These are phyloP conservation scores for Lasioglossum malachurum DNA, from an alignment of 2,888 invertebrate genomes.

Conservation along the genomic window DNA sequence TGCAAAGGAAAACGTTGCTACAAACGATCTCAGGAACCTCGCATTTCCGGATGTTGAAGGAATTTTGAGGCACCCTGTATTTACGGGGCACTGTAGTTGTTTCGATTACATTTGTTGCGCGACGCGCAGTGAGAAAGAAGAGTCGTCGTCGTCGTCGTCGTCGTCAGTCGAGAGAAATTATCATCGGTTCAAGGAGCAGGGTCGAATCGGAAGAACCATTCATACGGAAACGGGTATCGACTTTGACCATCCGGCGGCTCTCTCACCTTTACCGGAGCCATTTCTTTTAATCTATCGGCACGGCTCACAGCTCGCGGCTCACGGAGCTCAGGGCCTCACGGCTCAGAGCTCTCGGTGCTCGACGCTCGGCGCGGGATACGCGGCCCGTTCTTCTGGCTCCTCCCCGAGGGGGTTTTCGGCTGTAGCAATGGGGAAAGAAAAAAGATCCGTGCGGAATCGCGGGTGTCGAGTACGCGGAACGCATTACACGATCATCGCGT, in stretches of 20 bases:
- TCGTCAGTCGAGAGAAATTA: slow-evolving; percentile 22
- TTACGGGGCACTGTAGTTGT: background rate
- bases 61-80: background rate
- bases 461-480: slow-evolving; percentile 65
- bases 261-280: slow-evolving; percentile 53
- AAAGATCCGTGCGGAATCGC: slow-evolving; percentile 60
- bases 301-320: slow-evolving; percentile 2
- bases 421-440: background rate
- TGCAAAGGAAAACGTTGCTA: no score
- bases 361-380: background rate
- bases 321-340: background rate
- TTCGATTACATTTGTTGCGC: background rate
- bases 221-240: slow-evolving; percentile 55
- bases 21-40: no score
- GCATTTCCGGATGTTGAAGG: no score
- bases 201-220: slow-evolving; percentile 24
- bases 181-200: slow-evolving; percentile 10
- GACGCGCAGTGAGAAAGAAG: background rate
- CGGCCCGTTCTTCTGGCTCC: slow-evolving; percentile 42
- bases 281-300: slow-evolving; percentile 59
- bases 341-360: background rate
- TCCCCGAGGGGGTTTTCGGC: slow-evolving; percentile 45
- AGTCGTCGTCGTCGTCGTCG: background rate
- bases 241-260: slow-evolving; percentile 51
- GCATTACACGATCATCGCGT: slow-evolving; percentile 76